phyloP scores from a whole-genome alignment of 1,140 invertebrate genomes.

The Drosophila elegans region DNA sequence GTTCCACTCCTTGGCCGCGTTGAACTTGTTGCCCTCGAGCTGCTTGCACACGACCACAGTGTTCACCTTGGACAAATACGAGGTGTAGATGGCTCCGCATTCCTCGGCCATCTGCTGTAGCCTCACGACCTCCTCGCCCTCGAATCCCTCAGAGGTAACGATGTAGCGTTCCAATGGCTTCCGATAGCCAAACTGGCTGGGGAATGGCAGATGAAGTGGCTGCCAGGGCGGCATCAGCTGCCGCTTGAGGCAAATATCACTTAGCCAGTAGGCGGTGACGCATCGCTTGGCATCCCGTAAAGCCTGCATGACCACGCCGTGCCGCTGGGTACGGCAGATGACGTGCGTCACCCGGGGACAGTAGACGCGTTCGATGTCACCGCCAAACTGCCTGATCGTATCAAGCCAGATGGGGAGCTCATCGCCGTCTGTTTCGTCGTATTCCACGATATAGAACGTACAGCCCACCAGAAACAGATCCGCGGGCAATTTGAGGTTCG shows the following conservation, averaged over 20 bases:
- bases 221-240: slow-evolving; percentile 96
- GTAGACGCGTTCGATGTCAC: slow-evolving; percentile 94
- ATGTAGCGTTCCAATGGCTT: slow-evolving; percentile 89
- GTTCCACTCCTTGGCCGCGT: slow-evolving; percentile 95
- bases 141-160: slow-evolving; percentile 94
- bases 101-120: slow-evolving; percentile 94
- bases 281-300: slow-evolving; percentile 91
- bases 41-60: slow-evolving; percentile 91
- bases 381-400: slow-evolving; percentile 94
- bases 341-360: slow-evolving; percentile 95
- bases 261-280: slow-evolving; percentile 97
- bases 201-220: slow-evolving; percentile 94
- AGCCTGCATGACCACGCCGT: slow-evolving; percentile 94
- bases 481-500: slow-evolving; percentile 93
- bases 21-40: slow-evolving; percentile 94
- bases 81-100: slow-evolving; percentile 93
- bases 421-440: slow-evolving; percentile 86
- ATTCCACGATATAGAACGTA: slow-evolving; percentile 94
- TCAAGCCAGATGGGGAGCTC: slow-evolving; percentile 91
- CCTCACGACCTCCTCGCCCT: slow-evolving; percentile 91
- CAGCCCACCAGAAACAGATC: slow-evolving; percentile 96
- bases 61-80: slow-evolving; percentile 91
- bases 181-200: slow-evolving; percentile 91
- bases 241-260: slow-evolving; percentile 93
- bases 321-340: slow-evolving; percentile 94